Base-by-base conservation (phyloP, 2,797 vertebrate genomes). In the Salmo trutta region DNA sequence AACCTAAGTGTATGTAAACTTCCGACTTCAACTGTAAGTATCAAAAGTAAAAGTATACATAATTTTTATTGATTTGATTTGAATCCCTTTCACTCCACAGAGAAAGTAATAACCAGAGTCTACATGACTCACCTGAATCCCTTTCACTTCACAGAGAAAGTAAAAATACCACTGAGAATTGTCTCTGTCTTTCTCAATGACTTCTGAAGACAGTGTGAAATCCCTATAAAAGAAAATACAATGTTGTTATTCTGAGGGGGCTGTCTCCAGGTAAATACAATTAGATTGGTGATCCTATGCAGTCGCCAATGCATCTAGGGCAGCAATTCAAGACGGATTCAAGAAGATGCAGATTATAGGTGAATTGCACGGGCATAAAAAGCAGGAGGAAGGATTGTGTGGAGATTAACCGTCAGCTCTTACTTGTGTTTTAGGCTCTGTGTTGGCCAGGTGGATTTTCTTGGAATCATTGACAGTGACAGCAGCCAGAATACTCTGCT, bases 61-160 rank as follows among this genome's bases (percentile, higher is more conserved):
- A 0, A 24, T 24, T 24, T 24, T 24, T 24, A 24, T 24, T 24
- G 24, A 24, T 24, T 0, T 24, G 24, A 24, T 24, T 24, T 24
- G 0, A 24, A 24, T 24, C 24, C 24, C 24, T 24, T 24, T 24
- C 24, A 24, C 24, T 24, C 24, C 24, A 24, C 24, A 24, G 24
- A 24, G 24, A 24, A 24, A 24, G 24, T 24, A 24, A 24, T 24
- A 24, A 24, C 24, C 24, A 24, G 24, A 24, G 24, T 24, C 24
- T 24, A 24, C 24, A 24, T 24, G 24, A 24, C 24, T 24, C 24
- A 24, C 24, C 24, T 24, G 24, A 24, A 24, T 95, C 82, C 98
- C 98, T 93, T 97, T 98, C 75, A 97, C 93, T 78, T 98, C 98
- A 92, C 98, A 99, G n/a, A 99, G 94, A 90, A 99, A 99, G 88